Percentiles rank a stretch among this genome's conserved stretches.
phyloP scores from a whole-genome alignment of 2,113 vertebrate genomes.

The Sitta europaea region DNA sequence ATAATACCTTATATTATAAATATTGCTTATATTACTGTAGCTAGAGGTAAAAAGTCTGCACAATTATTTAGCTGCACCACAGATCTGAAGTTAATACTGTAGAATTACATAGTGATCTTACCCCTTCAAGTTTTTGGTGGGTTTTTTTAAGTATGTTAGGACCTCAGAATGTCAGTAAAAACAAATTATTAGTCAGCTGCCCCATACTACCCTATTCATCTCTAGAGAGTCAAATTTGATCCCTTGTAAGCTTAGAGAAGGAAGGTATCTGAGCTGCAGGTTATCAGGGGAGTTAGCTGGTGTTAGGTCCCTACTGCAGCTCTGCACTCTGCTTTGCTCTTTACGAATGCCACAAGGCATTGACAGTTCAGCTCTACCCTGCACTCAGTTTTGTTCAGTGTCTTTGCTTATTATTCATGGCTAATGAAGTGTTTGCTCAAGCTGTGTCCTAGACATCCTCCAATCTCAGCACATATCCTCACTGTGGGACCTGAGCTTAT shows the following conservation, averaged over 20 bases:
- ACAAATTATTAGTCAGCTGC: neutral
- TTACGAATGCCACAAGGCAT: neutral
- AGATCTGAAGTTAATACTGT: neutral
- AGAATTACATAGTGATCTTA: neutral
- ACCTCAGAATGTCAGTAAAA: neutral
- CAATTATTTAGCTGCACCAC: neutral
- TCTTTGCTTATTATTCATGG: conserved; percentile 41
- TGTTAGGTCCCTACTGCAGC: neutral
- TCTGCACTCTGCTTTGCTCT: neutral
- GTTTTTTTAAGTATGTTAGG: neutral
- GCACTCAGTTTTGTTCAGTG: neutral
- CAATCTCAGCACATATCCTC: conserved; percentile 29
- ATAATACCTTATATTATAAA: neutral
- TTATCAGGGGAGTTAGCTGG: neutral
- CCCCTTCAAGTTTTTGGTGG: neutral
- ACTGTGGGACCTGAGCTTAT: neutral
- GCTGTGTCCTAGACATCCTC: conserved; percentile 18
- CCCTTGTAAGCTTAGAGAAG: neutral
- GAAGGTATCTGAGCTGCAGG: neutral
- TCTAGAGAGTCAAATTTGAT: neutral
- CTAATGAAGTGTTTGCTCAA: conserved; percentile 51
- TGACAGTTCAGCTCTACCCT: neutral
- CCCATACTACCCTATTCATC: neutral
- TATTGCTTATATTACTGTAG: neutral
- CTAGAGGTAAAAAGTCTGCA: neutral